phyloP scores from a whole-genome alignment of 2,888 invertebrate species.

The Chironomus tentans region DNA sequence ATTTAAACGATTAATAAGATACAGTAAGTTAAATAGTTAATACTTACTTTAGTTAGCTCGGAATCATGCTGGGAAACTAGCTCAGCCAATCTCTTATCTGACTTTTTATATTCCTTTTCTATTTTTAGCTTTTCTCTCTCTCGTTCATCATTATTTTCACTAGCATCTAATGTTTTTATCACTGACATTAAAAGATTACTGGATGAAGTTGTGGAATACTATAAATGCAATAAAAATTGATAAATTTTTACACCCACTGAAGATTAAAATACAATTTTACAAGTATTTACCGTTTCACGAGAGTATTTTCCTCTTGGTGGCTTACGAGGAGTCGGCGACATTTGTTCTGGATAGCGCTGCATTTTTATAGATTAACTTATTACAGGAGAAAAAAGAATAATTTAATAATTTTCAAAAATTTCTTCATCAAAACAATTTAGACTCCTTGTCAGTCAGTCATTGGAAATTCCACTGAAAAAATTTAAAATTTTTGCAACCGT shows the following conservation, averaged over 20 bases:
- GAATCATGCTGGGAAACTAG: slow-evolving; percentile 79
- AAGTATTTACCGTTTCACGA: slow-evolving; percentile 4
- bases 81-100: slow-evolving; percentile 81
- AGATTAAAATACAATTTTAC: background rate
- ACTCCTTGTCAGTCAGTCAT: too few relatives aligned
- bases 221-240: slow-evolving; percentile 39
- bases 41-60: slow-evolving; percentile 55
- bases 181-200: slow-evolving; percentile 37
- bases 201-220: slow-evolving; percentile 10
- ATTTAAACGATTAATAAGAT: background rate
- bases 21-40: slow-evolving; percentile 17
- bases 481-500: too few relatives aligned
- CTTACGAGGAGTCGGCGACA: slow-evolving; percentile 13
- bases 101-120: slow-evolving; percentile 86
- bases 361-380: background rate
- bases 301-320: slow-evolving; percentile 17
- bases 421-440: too few relatives aligned
- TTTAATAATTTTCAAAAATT: too few relatives aligned
- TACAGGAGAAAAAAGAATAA: too few relatives aligned
- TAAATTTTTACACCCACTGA: slow-evolving; percentile 11
- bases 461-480: too few relatives aligned
- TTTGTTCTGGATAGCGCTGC: slow-evolving; percentile 16
- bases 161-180: slow-evolving; percentile 86
- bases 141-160: slow-evolving; percentile 86
- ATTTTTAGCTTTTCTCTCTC: slow-evolving; percentile 88